A percentile compares a stretch with the other conserved stretches of the same genome.
These are phyloP conservation scores for Caradrina kadenii DNA, from an alignment of 2,888 invertebrate species.

Conservation along the genomic window DNA sequence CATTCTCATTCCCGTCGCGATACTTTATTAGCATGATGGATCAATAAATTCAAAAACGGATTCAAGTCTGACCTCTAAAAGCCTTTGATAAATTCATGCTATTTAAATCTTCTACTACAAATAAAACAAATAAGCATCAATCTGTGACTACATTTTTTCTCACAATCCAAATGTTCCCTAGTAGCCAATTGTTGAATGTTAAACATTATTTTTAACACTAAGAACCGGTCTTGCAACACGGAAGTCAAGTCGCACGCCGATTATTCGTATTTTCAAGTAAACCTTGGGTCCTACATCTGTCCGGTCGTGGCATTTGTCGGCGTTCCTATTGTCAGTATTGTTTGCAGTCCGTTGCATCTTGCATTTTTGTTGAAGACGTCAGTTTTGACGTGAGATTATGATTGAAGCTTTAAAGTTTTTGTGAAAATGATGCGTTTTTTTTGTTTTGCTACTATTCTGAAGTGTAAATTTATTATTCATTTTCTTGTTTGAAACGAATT, in stretches of 20 bases:
- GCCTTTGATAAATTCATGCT: constrained; percentile 8
- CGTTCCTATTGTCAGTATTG: constrained; percentile 67
- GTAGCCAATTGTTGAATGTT: constrained; percentile 57
- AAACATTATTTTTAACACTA: constrained; percentile 59
- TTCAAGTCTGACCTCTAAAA: constrained; percentile 14
- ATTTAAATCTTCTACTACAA: constrained; percentile 14
- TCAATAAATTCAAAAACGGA: neutral
- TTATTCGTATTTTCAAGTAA: constrained; percentile 83
- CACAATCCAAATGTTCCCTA: constrained; percentile 59
- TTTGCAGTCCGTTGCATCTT: constrained; percentile 68
- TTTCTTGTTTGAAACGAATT: constrained; percentile 5
- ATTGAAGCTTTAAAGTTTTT: constrained; percentile 50
- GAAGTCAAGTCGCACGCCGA: constrained; percentile 81
- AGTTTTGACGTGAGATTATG: constrained; percentile 61
- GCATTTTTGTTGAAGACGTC: constrained; percentile 66
- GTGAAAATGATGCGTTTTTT: constrained; percentile 33
- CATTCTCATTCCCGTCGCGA: neutral
- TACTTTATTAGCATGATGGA: constrained; percentile 9
- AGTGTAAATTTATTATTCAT: constrained; percentile 32
- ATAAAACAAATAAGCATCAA: constrained; percentile 36
- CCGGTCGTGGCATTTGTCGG: constrained; percentile 71
- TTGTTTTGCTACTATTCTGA: constrained; percentile 8
- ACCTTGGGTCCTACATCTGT: constrained; percentile 74
- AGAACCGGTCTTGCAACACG: constrained; percentile 83
- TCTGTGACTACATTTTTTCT: constrained; percentile 43